Evolutionary conservation across 2,113 vertebrate genomes (phyloP), one percentile per base, ranked within the genome.

Genomic region (Lepus europaeus): DNA sequence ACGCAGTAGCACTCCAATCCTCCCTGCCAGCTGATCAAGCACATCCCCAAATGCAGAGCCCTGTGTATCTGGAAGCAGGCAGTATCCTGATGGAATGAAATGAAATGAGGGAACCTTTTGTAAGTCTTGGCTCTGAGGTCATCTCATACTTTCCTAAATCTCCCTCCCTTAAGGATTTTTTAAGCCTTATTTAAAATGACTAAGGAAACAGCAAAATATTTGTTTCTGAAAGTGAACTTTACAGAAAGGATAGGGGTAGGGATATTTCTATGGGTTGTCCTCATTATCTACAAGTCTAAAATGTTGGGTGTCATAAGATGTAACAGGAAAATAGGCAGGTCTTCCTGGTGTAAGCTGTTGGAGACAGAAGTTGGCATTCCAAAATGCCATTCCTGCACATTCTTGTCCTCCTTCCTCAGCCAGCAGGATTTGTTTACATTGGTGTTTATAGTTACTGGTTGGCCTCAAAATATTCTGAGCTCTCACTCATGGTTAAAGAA

Each of bases 401-500:
- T 95, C 94, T 82, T 93, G 19, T 31, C 51, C 27, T 90, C 93
- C 92, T 97, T 97, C 96, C 86, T 17, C 80, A 97, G 64, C 74
- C 85, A 64, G 31, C 63, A 83, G 77, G 73, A 78, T 70, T 94
- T 63, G 45, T 97, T 19, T 45, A 96, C 83, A 76, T 96, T 91
- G 84, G 81, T 97, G 96, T 98, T 98, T 97, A 97, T 97, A 96
- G 95, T 45, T 95, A 88, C 93, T 91, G 9, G 70, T 96, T 95
- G 84, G 36, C 97, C 95, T 97, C 95, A 93, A 96, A 96, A 87
- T 64, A 5, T 93, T 93, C 95, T 90, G 77, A 96, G 91, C 77
- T 89, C 96, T 97, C 93, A 59, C 90, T 98, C 97, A 97, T 81
- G 56, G 61, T 82, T 92, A 94, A 98, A 95, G 97, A 97, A 98